These are phyloP conservation scores for Amiota minor DNA, from an alignment of 2,888 invertebrate species.

Conservation along the genomic window DNA sequence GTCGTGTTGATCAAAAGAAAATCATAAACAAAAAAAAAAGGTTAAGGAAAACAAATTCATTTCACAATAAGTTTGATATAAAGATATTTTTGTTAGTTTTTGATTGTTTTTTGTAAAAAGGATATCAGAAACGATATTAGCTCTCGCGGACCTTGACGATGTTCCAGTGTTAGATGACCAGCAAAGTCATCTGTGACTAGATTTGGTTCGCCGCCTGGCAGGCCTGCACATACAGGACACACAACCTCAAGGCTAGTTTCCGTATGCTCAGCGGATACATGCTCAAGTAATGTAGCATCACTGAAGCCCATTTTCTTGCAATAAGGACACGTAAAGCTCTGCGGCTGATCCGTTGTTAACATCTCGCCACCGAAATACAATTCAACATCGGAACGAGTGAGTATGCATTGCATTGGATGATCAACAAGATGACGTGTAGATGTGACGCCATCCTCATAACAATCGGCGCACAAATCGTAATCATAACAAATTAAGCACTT, in stretches of 20 bases:
- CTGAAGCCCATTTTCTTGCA: constrained; percentile 98
- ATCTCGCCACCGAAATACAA: constrained; percentile 97
- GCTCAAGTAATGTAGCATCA: constrained; percentile 91
- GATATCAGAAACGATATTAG: constrained; percentile 91
- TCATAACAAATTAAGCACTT: constrained; percentile 99
- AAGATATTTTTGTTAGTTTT: background rate
- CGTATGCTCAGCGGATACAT: constrained; percentile 91
- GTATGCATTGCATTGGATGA: constrained; percentile 99
- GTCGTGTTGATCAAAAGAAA: constrained; percentile 77
- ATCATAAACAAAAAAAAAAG: constrained; percentile 32
- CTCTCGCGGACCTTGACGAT: constrained; percentile 91
- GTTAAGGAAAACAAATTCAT: constrained; percentile 74
- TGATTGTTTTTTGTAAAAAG: constrained; percentile 74
- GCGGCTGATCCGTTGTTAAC: constrained; percentile 91
- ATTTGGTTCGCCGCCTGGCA: constrained; percentile 97
- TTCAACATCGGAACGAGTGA: constrained; percentile 97
- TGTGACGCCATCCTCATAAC: constrained; percentile 93
- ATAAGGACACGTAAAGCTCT: constrained; percentile 97
- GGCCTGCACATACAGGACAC: constrained; percentile 97
- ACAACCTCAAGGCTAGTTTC: constrained; percentile 96
- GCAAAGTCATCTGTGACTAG: constrained; percentile 98
- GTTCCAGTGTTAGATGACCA: constrained; percentile 95
- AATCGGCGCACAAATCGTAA: constrained; percentile 97
- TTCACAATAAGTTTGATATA: background rate
- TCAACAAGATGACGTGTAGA: constrained; percentile 94